Conservation (phyloP, 2,888 invertebrate species). For the Lordiphosa andalusiaca region DNA sequence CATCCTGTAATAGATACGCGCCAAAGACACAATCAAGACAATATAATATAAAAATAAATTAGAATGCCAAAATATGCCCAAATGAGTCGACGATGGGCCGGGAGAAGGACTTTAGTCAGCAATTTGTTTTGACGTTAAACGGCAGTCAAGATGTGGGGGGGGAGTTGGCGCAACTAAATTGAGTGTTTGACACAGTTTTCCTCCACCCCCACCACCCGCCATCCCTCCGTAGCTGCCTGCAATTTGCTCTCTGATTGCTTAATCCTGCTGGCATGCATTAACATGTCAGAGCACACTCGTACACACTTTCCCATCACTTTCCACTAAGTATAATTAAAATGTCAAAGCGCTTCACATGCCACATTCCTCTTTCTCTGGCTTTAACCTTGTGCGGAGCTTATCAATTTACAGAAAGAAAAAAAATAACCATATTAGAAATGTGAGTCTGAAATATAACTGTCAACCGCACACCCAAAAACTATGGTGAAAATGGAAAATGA, state of each 20-base stretch:
- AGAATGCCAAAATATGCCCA: constrained; percentile 64
- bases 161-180: constrained; percentile 32
- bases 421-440: not conserved
- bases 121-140: constrained; percentile 55
- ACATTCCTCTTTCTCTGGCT: constrained; percentile 15
- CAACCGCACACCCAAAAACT: constrained; percentile 41
- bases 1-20: constrained; percentile 70
- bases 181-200: constrained; percentile 28
- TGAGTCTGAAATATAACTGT: constrained; percentile 35
- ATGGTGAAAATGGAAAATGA: constrained; percentile 27
- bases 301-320: constrained; percentile 1
- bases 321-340: constrained; percentile 60
- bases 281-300: constrained; percentile 45
- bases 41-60: constrained; percentile 72
- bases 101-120: constrained; percentile 24
- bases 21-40: constrained; percentile 59
- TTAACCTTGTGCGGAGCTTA: not conserved
- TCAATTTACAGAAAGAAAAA: not conserved
- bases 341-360: constrained; percentile 52
- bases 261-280: constrained; percentile 66
- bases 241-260: constrained; percentile 56
- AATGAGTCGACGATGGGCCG: constrained; percentile 8
- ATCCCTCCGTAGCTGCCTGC: constrained; percentile 20
- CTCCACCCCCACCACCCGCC: no score
- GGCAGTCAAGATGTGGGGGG: constrained; percentile 29